phyloP scores from a whole-genome alignment of 2,797 vertebrate species.

The Clarias laeviceps region DNA sequence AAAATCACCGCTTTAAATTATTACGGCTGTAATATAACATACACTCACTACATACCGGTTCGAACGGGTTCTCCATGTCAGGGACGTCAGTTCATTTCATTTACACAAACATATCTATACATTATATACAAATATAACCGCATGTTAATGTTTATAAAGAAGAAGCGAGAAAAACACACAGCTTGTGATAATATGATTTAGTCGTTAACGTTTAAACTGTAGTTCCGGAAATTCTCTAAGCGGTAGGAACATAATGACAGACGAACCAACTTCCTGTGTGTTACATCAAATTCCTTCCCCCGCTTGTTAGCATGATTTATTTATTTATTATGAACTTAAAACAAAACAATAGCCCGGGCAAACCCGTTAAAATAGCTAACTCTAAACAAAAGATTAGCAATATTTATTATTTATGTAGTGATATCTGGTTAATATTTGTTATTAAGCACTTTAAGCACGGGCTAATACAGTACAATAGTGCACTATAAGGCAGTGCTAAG shows the following conservation, averaged over 20 bases:
- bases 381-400: background rate
- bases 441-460: background rate
- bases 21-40: background rate
- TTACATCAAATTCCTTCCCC: background rate
- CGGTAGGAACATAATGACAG: slow-evolving; percentile 57
- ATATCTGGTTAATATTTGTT: background rate
- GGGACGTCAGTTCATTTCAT: slow-evolving; percentile 5
- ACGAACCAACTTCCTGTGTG: slow-evolving; percentile 61
- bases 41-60: slow-evolving; percentile 60
- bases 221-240: background rate
- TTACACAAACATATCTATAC: slow-evolving; percentile 10
- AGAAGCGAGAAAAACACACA: too few species aligned
- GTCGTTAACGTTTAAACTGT: background rate
- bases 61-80: slow-evolving; percentile 65
- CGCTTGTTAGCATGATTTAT: background rate
- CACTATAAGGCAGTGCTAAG: background rate
- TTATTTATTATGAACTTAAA: background rate
- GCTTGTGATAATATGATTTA: background rate
- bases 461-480: background rate
- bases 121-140: background rate
- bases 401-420: too few species aligned
- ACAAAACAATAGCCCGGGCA: background rate
- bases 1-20: background rate
- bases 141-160: background rate
- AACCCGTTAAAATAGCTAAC: background rate